Percentiles rank a stretch among this genome's conserved stretches.
Evolutionary conservation across 2,113 vertebrate species (phyloP).

Genomic region (Colaptes auratus): DNA sequence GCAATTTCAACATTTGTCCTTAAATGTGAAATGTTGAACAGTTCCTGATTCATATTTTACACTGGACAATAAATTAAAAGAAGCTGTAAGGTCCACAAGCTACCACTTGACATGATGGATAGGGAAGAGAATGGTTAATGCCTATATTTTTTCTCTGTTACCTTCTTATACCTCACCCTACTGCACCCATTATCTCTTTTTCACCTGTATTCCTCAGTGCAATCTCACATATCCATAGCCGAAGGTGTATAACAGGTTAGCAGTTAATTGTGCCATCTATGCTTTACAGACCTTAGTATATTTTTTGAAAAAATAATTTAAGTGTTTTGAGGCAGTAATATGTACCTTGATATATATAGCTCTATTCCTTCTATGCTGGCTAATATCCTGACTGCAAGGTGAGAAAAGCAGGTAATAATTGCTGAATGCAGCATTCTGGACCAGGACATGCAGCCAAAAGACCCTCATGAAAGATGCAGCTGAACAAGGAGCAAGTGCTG

Average conservation of each 20-base stretch:
- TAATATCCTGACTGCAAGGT: neutral
- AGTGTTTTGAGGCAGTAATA: neutral
- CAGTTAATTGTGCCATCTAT: neutral
- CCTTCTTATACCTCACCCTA: neutral
- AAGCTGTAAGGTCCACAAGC: neutral
- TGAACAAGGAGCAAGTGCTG: neutral
- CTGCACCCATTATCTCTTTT: neutral
- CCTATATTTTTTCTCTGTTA: neutral
- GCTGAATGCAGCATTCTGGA: neutral
- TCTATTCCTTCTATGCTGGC: neutral
- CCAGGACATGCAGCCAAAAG: neutral
- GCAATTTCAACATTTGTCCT: constrained; percentile 2
- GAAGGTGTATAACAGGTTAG: neutral
- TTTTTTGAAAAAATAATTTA: constrained; percentile 31
- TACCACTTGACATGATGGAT: neutral
- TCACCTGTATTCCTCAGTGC: neutral
- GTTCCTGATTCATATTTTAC: constrained; percentile 2
- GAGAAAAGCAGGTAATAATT: neutral
- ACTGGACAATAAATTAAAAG: constrained; percentile 2
- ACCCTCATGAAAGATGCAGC: neutral
- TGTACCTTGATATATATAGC: neutral
- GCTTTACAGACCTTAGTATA: neutral
- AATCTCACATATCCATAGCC: neutral
- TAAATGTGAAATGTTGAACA: constrained; percentile 8
- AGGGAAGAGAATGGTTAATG: neutral